Base-by-base conservation (phyloP, 2,113 vertebrate genomes). In the Nanorana parkeri region DNA sequence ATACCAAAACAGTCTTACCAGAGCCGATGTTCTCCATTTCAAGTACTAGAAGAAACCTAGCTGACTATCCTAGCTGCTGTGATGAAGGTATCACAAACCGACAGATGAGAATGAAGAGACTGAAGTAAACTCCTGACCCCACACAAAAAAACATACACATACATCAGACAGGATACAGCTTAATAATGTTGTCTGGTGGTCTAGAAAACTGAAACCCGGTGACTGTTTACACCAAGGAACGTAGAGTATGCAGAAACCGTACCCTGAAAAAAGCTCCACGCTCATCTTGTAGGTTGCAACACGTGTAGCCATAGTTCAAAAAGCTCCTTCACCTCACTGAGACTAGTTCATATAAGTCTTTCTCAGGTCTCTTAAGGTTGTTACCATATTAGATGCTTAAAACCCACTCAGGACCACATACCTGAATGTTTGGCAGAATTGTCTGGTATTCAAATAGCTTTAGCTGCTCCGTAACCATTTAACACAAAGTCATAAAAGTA, bases 341-440 rank as follows among this genome's bases (percentile, higher is more conserved):
- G 19, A 41, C 21, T 17, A 36, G 28, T 24, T 71, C 23, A 52
- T 20, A 52, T 23, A 47, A 81, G 68, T 65, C 58, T 81, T 81
- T 8, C 68, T 20, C 56, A 52, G 47, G n/a, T 54, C 23, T 67
- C 63, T 56, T 11, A 69, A 0, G 17, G 2, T n/a, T 47, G 41
- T 47, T 60, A 19, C 17, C 20, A 20, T 36, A 24, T 58, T 68
- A 41, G 29, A 26, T 17, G 64, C 52, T 16, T 78, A 55, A 67
- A 78, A n/a, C 55, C 11, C 55, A 41, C 56, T 81, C 52, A 67
- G 80, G 63, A 63, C 51, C 80, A 75, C 36, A 64, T n/a, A 23
- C 56, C 26, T 65, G 41, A 68, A n/a, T 8, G 68, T 65, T 81
- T 47, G 41, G 41, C 41, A 47, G 41, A 47, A 47, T 15, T 47